Percentiles rank a stretch among this genome's conserved stretches.
These are phyloP conservation scores for Phylloscopus collybita DNA, from an alignment of 2,797 vertebrate genomes.

Conservation along the genomic window DNA sequence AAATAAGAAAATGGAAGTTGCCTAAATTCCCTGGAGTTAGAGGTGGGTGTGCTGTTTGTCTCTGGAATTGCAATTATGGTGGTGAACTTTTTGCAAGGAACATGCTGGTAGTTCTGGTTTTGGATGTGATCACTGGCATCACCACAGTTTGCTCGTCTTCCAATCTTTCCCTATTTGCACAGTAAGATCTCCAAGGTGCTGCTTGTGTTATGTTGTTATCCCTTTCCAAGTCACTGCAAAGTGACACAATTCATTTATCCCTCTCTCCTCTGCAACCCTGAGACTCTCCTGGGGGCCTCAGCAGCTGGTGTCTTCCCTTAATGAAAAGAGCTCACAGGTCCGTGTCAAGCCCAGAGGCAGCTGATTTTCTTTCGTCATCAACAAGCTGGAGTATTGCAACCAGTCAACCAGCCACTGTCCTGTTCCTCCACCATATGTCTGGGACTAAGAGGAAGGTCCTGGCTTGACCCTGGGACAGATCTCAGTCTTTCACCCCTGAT, in stretches of 20 bases:
- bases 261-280: background rate
- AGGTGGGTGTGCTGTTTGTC: background rate
- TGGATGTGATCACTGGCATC: background rate
- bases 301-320: conserved; percentile 57
- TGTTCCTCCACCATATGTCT: accelerated
- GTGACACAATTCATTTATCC: conserved; percentile 54
- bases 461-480: background rate
- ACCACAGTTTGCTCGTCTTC: background rate
- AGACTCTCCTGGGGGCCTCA: conserved; percentile 16
- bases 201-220: background rate
- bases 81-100: background rate
- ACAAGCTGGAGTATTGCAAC: background rate
- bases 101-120: background rate
- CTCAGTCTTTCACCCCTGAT: background rate
- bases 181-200: background rate
- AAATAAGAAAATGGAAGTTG: background rate
- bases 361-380: background rate
- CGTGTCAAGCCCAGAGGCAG: conserved; percentile 13
- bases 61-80: background rate
- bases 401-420: background rate
- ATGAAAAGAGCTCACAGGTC: conserved; percentile 53
- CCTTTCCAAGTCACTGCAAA: conserved; percentile 12
- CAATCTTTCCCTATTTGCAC: background rate
- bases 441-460: background rate
- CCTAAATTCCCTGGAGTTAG: background rate